Evolutionary conservation across 2,797 vertebrate species (phyloP).

Genomic region (Kryptopterus vitreolus): DNA sequence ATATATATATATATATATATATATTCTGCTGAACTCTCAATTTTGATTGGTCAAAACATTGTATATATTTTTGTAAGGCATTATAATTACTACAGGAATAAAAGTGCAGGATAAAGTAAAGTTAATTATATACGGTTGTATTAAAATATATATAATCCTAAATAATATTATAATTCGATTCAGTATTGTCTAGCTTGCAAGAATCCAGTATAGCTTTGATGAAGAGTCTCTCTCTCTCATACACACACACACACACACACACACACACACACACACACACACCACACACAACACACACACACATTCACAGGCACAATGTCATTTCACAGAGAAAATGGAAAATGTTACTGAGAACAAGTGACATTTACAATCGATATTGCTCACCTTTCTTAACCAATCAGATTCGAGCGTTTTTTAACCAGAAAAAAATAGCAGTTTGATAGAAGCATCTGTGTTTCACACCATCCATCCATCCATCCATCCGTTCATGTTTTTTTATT

Average conservation of each 20-base stretch:
- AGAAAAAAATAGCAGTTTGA: background rate
- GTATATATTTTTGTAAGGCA: no score
- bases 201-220: background rate
- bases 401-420: background rate
- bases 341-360: background rate
- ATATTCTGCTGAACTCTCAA: background rate
- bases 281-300: no score
- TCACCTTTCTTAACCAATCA: background rate
- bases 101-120: background rate
- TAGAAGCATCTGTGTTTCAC: background rate
- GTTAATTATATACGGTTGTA: no score
- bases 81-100: no score
- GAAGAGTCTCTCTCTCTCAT: background rate
- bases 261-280: no score
- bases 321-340: background rate
- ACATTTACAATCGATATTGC: background rate
- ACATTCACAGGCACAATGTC: no score
- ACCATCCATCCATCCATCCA: background rate
- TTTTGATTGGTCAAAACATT: background rate
- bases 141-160: no score
- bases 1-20: no score
- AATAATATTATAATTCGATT: background rate
- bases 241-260: background rate
- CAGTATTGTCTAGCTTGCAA: background rate
- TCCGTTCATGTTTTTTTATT: no score